A percentile compares a stretch with the other conserved stretches of the same genome.
These are phyloP conservation scores for Agonopterix heracliana DNA, from an alignment of 2,888 invertebrate genomes.

Conservation along the genomic window DNA sequence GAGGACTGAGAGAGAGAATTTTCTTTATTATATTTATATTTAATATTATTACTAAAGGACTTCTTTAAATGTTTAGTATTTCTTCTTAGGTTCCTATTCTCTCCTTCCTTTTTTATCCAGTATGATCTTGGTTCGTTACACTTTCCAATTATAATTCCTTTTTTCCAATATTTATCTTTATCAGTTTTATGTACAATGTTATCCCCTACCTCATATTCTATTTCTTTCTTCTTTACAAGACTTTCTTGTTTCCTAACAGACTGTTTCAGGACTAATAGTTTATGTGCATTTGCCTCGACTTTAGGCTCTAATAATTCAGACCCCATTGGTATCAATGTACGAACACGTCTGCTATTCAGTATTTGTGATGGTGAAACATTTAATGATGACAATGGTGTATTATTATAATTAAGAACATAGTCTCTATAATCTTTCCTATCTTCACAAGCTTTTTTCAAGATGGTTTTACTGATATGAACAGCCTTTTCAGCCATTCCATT, in stretches of 20 bases:
- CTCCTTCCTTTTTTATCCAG: background rate
- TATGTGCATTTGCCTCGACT: background rate
- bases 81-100: background rate
- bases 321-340: too few species aligned
- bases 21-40: background rate
- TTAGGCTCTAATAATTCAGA: background rate
- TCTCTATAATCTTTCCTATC: slow-evolving; percentile 12
- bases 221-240: background rate
- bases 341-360: background rate
- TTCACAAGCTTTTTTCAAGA: slow-evolving; percentile 9
- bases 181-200: background rate
- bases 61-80: background rate
- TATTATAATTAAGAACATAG: slow-evolving; percentile 9
- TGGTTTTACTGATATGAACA: slow-evolving; percentile 9
- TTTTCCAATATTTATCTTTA: background rate
- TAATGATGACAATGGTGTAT: slow-evolving; percentile 6
- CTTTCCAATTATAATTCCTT: background rate
- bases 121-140: background rate
- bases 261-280: background rate
- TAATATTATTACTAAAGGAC: background rate
- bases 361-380: slow-evolving; percentile 4
- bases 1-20: too few species aligned
- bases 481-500: slow-evolving; percentile 13
- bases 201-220: background rate
- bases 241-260: background rate